phyloP scores from a whole-genome alignment of 2,113 vertebrate species.

The Poeciliopsis retropinna region DNA sequence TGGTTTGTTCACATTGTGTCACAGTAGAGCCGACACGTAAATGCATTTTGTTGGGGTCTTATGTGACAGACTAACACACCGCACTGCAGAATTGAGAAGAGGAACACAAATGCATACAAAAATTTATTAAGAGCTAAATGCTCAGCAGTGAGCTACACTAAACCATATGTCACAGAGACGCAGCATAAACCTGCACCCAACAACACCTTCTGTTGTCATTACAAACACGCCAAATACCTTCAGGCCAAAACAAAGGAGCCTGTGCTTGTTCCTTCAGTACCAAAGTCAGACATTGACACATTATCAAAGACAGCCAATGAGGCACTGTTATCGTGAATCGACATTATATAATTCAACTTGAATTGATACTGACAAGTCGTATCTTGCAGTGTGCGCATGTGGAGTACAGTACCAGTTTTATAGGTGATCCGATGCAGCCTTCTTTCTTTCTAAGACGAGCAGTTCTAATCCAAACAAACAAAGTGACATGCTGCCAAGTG shows the following conservation, averaged over 20 bases:
- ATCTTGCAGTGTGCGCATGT: conserved; percentile 26
- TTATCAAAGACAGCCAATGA: conserved; percentile 36
- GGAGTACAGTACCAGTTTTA: conserved; percentile 18
- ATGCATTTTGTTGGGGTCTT: background rate
- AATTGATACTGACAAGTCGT: conserved; percentile 30
- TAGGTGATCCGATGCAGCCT: conserved; percentile 21
- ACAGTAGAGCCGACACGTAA: background rate
- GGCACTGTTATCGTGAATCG: conserved; percentile 22
- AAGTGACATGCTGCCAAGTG: conserved; percentile 28
- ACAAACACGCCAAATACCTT: conserved; percentile 26
- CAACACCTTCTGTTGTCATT: conserved; percentile 14
- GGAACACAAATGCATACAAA: background rate
- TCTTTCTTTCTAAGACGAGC: background rate
- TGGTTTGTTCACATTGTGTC: background rate
- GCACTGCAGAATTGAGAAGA: background rate
- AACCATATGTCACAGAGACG: background rate
- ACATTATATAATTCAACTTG: conserved; percentile 7
- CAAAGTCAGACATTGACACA: conserved; percentile 28
- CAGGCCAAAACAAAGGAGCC: conserved; percentile 19
- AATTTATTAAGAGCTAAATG: background rate
- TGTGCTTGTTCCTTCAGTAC: conserved; percentile 25
- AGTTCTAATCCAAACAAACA: conserved; percentile 36
- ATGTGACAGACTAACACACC: background rate
- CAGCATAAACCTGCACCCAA: background rate
- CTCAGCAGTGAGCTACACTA: background rate